Evolutionary conservation across 1,140 invertebrate genomes (phyloP).

Genomic region (Saccostrea cuccullata): DNA sequence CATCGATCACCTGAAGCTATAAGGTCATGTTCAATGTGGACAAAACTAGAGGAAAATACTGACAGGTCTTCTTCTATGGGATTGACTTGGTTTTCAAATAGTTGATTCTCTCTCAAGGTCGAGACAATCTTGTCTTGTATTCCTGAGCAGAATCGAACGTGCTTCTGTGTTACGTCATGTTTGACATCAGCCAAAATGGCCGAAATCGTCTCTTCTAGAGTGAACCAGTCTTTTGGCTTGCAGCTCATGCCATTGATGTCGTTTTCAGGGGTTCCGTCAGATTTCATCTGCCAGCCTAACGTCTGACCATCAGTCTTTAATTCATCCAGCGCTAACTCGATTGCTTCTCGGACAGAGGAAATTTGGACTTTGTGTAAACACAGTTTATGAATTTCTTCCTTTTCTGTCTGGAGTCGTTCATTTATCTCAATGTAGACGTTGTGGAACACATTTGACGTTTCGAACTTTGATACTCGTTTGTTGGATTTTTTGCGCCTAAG

Average conservation of each 20-base stretch:
- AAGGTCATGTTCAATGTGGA: slow-evolving; percentile 36
- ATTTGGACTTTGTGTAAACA: slow-evolving; percentile 54
- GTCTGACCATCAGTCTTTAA: slow-evolving; percentile 45
- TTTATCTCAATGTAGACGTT: slow-evolving; percentile 54
- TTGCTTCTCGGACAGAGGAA: slow-evolving; percentile 55
- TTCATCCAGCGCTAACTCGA: slow-evolving; percentile 45
- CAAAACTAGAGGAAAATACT: slow-evolving; percentile 32
- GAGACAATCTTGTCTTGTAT: slow-evolving; percentile 44
- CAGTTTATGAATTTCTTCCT: slow-evolving; percentile 45
- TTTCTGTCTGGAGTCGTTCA: slow-evolving; percentile 43
- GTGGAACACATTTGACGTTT: slow-evolving; percentile 52
- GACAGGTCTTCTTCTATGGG: not conserved
- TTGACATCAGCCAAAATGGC: slow-evolving; percentile 35
- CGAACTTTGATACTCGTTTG: slow-evolving; percentile 7
- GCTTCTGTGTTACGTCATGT: not conserved
- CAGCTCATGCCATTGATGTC: slow-evolving; percentile 43
- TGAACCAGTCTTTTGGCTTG: slow-evolving; percentile 53
- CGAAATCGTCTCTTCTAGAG: slow-evolving; percentile 48
- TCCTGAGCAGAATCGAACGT: slow-evolving; percentile 38
- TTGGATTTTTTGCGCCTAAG: not conserved
- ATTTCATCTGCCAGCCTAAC: slow-evolving; percentile 43
- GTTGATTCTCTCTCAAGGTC: slow-evolving; percentile 32
- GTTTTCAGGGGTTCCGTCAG: slow-evolving; percentile 32
- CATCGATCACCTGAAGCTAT: not conserved
- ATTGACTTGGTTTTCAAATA: slow-evolving; percentile 14